phyloP scores from a whole-genome alignment of 2,797 vertebrate genomes.

The Liasis olivaceus region DNA sequence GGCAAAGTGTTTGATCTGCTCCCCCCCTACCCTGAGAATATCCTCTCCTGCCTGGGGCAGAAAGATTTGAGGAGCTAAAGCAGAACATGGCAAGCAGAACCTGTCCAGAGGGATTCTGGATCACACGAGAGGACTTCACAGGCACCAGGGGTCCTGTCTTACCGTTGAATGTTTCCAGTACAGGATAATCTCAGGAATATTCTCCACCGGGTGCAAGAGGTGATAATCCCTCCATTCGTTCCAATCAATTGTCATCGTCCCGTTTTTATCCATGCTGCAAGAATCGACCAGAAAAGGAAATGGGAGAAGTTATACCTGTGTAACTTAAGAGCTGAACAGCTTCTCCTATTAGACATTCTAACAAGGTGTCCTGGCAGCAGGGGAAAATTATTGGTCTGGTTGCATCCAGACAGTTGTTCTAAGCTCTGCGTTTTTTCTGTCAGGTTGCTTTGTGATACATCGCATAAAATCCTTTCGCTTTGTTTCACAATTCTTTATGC shows the following conservation, averaged over 20 bases:
- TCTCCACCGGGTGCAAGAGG: slow-evolving; percentile 90
- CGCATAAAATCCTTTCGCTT: neutral
- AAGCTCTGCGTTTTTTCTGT: too few relatives aligned
- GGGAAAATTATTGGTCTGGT: neutral
- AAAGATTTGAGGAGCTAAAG: neutral
- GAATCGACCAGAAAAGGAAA: slow-evolving; percentile 1
- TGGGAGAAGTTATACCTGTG: neutral
- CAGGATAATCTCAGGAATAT: slow-evolving; percentile 96
- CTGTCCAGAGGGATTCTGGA: neutral
- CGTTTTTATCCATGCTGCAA: slow-evolving; percentile 94
- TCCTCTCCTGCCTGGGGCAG: neutral
- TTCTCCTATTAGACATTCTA: neutral
- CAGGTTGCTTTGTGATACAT: neutral
- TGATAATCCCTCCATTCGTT: slow-evolving; percentile 97
- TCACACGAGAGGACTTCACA: neutral
- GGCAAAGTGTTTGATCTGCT: slow-evolving; percentile 9
- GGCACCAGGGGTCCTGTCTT: slow-evolving; percentile 43
- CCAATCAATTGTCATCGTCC: slow-evolving; percentile 98
- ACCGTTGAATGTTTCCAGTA: slow-evolving; percentile 99
- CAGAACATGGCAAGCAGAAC: slow-evolving; percentile 15
- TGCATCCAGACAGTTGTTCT: neutral
- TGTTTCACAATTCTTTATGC: neutral
- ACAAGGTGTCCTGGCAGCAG: neutral
- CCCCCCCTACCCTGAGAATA: neutral
- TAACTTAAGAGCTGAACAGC: neutral